Conservation (phyloP, 2,113 vertebrate species). For the Setophaga kirtlandii region DNA sequence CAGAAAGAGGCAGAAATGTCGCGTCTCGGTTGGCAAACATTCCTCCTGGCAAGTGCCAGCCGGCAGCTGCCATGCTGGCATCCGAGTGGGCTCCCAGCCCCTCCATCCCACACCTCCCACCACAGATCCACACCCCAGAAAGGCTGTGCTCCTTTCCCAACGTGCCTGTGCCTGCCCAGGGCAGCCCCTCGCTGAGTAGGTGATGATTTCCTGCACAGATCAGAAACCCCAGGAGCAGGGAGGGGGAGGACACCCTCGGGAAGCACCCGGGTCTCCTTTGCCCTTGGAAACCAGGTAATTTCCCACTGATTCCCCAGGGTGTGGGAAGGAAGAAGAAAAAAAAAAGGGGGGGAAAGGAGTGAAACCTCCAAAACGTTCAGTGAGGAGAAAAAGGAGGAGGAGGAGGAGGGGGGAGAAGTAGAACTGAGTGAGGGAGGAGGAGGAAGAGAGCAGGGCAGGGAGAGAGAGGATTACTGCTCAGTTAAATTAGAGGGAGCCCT, state of each 20-base stretch:
- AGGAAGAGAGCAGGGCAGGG: not conserved
- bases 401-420: not conserved
- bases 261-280: not conserved
- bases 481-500: constrained; percentile 52
- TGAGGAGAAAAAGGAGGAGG: not conserved
- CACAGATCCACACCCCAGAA: not conserved
- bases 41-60: not conserved
- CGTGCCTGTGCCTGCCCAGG: rapidly evolving
- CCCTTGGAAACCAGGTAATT: not conserved
- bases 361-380: not conserved
- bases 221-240: not conserved
- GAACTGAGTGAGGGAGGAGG: not conserved
- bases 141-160: rapidly evolving
- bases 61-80: not conserved
- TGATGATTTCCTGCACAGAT: not conserved
- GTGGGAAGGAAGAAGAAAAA: not conserved
- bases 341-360: not conserved
- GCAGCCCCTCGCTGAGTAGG: not conserved
- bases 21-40: constrained; percentile 7
- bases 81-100: not conserved
- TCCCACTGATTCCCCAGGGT: not conserved
- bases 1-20: constrained; percentile 14
- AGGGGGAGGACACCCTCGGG: not conserved
- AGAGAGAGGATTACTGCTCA: constrained; percentile 25
- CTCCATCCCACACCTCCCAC: not conserved